Base-by-base conservation (phyloP, 2,113 vertebrate genomes). In the Apaloderma vittatum region DNA sequence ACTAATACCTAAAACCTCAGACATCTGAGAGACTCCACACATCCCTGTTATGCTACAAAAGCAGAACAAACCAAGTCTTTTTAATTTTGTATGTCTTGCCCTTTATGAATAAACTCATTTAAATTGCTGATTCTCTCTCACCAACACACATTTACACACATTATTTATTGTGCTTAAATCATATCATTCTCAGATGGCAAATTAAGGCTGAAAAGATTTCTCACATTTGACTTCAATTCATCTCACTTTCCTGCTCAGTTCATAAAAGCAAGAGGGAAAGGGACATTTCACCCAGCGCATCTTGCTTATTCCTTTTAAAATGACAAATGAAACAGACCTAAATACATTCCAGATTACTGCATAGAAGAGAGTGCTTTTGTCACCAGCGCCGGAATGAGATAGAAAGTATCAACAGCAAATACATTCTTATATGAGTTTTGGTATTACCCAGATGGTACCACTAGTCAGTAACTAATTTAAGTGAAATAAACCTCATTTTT, bases 121-220 rank as follows among this genome's bases (percentile, higher is more conserved):
- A 66, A 88, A 81, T 67, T 97, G 88, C 77, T 81, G 61, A 55
- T 81, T 93, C 48, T 55, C 51, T 58, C 26, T 66, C 83, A 57
- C 26, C 23, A 30, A 52, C 0, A 0, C 40, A 55, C 40, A 22
- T 27, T 83, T 45, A 30, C 0, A 0, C 21, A 91, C 10, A 6
- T 84, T 86, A 54, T 52, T 85, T 94, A 66, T 78, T 84, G 63
- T 81, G 40, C 55, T 86, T 70, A 94, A 91, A 95, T 70, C 59
- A n/a, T 40, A 40, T 18, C 67, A 73, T 83, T 84, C 71, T 91
- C n/a, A 5, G 29, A 66, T 75, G 58, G 77, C 36, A 97, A 97
- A 92, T 88, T 91, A 91, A 89, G 49, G 61, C 21, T 78, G 94
- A 91, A 71, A 95, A 81, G 51, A 91, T 36, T 93, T 68, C 86